Evolutionary conservation across 2,888 invertebrate genomes (phyloP).

Genomic region (Ganaspis brasiliensis): DNA sequence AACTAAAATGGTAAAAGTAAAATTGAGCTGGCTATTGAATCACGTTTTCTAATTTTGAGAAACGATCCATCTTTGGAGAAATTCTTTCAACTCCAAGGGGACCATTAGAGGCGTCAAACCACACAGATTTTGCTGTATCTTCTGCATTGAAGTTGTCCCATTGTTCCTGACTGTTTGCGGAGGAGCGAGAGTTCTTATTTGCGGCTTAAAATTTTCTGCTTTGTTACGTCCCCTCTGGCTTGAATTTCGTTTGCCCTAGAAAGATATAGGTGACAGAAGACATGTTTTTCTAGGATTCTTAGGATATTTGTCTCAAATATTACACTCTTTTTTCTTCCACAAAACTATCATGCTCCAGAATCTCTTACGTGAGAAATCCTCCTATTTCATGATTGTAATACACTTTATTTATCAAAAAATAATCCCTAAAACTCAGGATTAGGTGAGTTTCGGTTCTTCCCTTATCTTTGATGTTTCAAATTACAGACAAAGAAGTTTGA

Average conservation of each 20-base stretch:
- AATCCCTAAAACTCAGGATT: constrained; percentile 69
- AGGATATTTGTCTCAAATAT: constrained; percentile 53
- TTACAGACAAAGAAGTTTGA: neutral
- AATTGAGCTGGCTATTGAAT: constrained; percentile 11
- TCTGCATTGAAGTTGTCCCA: constrained; percentile 32
- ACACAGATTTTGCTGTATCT: constrained; percentile 38
- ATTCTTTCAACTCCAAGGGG: constrained; percentile 16
- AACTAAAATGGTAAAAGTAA: constrained; percentile 8
- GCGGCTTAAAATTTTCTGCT: constrained; percentile 62
- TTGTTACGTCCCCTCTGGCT: constrained; percentile 46
- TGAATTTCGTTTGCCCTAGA: constrained; percentile 26
- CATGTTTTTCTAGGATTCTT: constrained; percentile 66
- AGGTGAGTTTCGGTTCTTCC: constrained; percentile 70
- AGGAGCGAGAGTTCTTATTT: constrained; percentile 51
- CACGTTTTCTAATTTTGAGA: neutral
- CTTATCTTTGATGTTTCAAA: constrained; percentile 20
- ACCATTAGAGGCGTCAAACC: constrained; percentile 39
- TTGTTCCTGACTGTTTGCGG: constrained; percentile 48
- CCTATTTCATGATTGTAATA: constrained; percentile 49
- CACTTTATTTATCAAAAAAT: constrained; percentile 69
- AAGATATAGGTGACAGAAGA: constrained; percentile 52
- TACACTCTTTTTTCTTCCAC: constrained; percentile 42
- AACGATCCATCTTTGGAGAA: constrained; percentile 27
- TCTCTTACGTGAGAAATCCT: constrained; percentile 57
- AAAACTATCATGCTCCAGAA: constrained; percentile 56